phyloP scores from a whole-genome alignment of 2,888 invertebrate species.

The Amiota mariae region DNA sequence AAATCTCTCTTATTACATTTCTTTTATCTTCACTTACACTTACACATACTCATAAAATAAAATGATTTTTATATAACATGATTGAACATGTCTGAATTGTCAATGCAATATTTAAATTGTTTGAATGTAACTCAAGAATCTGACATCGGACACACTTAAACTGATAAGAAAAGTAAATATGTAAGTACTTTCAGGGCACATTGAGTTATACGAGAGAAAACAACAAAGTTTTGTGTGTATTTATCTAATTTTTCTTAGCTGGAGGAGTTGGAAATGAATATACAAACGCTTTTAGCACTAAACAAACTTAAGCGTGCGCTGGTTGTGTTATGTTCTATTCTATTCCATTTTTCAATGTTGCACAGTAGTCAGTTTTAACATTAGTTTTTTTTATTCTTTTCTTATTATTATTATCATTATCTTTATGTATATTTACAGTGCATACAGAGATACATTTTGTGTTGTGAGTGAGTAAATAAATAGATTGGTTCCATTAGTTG shows the following conservation, averaged over 20 bases:
- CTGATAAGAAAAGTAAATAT: not conserved
- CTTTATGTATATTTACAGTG: not conserved
- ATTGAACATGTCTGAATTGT: too few species aligned
- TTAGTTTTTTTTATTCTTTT: not conserved
- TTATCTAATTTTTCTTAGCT: not conserved
- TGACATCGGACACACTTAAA: not conserved
- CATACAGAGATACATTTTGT: not conserved
- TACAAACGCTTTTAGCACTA: conserved; percentile 1
- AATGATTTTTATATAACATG: too few species aligned
- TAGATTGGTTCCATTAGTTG: conserved; percentile 4
- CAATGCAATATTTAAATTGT: not conserved
- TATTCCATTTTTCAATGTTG: not conserved
- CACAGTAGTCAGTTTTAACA: not conserved
- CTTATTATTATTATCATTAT: not conserved
- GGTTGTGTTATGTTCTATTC: not conserved
- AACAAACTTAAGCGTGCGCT: not conserved
- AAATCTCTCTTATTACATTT: too few species aligned
- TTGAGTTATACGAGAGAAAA: not conserved
- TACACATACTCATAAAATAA: too few species aligned
- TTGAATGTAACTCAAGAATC: not conserved
- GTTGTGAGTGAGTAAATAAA: not conserved
- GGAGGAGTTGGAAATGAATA: not conserved
- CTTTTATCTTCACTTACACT: too few species aligned
- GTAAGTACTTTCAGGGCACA: not conserved
- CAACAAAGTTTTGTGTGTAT: too few species aligned